Evolutionary conservation across 2,797 vertebrate species (phyloP).

Genomic region (Brachyrhaphis roseni): DNA sequence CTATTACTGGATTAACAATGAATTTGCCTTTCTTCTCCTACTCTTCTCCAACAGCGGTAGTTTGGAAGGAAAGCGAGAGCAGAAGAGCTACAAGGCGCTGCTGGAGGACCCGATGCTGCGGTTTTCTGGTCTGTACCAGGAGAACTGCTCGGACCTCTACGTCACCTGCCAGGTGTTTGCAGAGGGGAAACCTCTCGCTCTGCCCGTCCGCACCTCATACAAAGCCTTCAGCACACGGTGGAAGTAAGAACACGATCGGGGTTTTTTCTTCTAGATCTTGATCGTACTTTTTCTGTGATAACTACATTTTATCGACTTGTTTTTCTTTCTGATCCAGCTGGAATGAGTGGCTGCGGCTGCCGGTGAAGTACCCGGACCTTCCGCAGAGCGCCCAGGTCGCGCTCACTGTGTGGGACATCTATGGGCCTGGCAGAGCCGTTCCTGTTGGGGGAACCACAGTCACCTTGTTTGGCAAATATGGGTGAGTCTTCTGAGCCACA

Average conservation of each 20-base stretch:
- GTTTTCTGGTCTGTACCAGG: slow-evolving; percentile 97
- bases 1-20: background rate
- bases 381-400: slow-evolving; percentile 95
- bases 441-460: slow-evolving; percentile 97
- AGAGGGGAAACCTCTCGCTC: slow-evolving; percentile 94
- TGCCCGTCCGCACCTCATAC: slow-evolving; percentile 96
- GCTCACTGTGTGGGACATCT: slow-evolving; percentile 97
- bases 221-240: slow-evolving; percentile 98
- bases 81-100: slow-evolving; percentile 95
- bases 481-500: slow-evolving; percentile 57
- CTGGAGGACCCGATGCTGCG: slow-evolving; percentile 95
- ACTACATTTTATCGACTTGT: background rate
- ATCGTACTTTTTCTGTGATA: background rate
- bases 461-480: slow-evolving; percentile 95
- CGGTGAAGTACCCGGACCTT: slow-evolving; percentile 96
- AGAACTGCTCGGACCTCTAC: slow-evolving; percentile 95
- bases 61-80: slow-evolving; percentile 95
- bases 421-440: slow-evolving; percentile 92
- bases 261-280: background rate
- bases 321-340: slow-evolving; percentile 80
- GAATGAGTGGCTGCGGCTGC: slow-evolving; percentile 97
- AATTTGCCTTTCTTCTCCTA: background rate
- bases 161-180: slow-evolving; percentile 98
- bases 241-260: slow-evolving; percentile 87
- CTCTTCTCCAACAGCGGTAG: slow-evolving; percentile 85